Evolutionary conservation across 1,140 invertebrate genomes (phyloP), one percentile per base, ranked within the genome.

Genomic region (Dolichoris vasculosae): DNA sequence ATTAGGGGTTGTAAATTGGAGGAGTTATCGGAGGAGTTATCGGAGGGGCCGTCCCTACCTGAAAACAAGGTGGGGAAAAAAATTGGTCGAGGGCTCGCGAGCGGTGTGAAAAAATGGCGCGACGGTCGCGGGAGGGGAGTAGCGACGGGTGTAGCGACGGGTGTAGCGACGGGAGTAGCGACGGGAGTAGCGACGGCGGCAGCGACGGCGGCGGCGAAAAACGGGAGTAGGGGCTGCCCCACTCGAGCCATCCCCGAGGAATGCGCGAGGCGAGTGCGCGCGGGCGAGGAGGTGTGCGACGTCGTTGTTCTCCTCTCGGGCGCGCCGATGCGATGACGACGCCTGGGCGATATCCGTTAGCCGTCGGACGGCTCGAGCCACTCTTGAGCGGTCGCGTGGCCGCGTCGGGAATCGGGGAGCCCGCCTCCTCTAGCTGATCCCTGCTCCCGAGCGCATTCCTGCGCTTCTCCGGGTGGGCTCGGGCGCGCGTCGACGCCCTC

Each of bases 331-430:
- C 76, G 46, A 51, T 55, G 46, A 78, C 46, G 46, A 55, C 46
- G 76, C 76, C 76, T 59, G 48, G 26, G n/a, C 76, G 76, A 55
- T 78, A 55, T 38, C 76, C 76, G 76, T 78, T 78, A 78, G 46
- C 46, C 48, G 75, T 48, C 32, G 32, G 75, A 30, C 26, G 75
- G 26, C 75, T 51, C n/a, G 76, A 55, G 32, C 76, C 76, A 78
- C 46, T 78, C 30, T 30, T 17, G 13, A 17, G 48, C 76, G 30
- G 11, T 55, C 76, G 76, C 32, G 46, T n/a, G 30, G 30, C 46
- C 43, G 40, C 43, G 48, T 46, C 73, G 73, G 46, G 73, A n/a
- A 48, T 48, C 26, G 40, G 35, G 23, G 73, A 32, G 30, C 73
- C 40, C 6, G 32, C 40, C 43, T 32, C 40, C 43, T 32, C 73